These are phyloP conservation scores for Cotesia glomerata DNA, from an alignment of 1,140 invertebrate genomes.

Conservation along the genomic window DNA sequence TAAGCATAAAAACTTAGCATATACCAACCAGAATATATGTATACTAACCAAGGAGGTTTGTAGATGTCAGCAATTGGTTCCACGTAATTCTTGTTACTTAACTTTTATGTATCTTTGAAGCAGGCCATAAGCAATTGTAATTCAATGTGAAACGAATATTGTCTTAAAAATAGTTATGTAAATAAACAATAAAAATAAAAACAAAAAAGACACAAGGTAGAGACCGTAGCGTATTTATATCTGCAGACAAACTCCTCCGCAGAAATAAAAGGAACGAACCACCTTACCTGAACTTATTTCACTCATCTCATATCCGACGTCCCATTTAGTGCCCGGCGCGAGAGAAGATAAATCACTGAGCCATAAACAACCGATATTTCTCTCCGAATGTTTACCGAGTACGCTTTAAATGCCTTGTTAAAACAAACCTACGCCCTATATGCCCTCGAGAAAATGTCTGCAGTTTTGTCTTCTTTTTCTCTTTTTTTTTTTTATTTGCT, in stretches of 20 bases:
- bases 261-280: neutral
- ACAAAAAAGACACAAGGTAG: neutral
- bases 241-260: slow-evolving; percentile 11
- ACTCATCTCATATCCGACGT: slow-evolving; percentile 23
- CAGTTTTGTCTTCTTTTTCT: slow-evolving; percentile 15
- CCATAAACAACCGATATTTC: slow-evolving; percentile 64
- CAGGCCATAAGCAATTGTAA: too few species aligned
- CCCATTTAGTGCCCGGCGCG: slow-evolving; percentile 35
- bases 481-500: neutral
- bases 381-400: slow-evolving; percentile 64
- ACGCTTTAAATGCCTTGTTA: slow-evolving; percentile 65
- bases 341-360: slow-evolving; percentile 61
- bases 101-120: too few species aligned
- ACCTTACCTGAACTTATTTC: slow-evolving; percentile 34
- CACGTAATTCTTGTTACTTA: too few species aligned
- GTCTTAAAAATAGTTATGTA: too few species aligned
- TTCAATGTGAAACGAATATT: too few species aligned
- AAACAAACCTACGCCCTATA: slow-evolving; percentile 60
- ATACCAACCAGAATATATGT: too few species aligned
- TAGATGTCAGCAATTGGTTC: too few species aligned
- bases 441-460: slow-evolving; percentile 23
- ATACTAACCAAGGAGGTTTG: too few species aligned
- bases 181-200: too few species aligned
- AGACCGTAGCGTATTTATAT: neutral
- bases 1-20: too few species aligned